A percentile compares a stretch with the other conserved stretches of the same genome.
These are phyloP conservation scores for Neostethus bicornis DNA, from an alignment of 2,797 vertebrate species.

Conservation along the genomic window DNA sequence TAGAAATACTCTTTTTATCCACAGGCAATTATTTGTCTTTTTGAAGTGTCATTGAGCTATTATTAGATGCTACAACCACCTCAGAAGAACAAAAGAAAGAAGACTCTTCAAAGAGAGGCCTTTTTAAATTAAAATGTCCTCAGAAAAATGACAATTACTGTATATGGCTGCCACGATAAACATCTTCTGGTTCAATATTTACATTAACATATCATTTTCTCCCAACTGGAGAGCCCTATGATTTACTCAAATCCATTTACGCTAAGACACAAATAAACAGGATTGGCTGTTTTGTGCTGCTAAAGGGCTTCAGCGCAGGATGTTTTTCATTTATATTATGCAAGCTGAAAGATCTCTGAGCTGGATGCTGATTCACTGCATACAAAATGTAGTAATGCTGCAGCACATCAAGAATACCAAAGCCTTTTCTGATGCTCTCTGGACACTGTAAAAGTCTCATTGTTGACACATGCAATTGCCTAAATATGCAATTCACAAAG, in stretches of 20 bases:
- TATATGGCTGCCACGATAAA: constrained; percentile 6
- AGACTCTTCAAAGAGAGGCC: not conserved
- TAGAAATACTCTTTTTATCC: constrained; percentile 22
- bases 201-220: constrained; percentile 1
- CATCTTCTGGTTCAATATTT: constrained; percentile 20
- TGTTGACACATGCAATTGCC: constrained; percentile 3
- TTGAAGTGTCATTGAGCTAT: constrained; percentile 31
- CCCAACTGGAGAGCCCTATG: not conserved
- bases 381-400: not conserved
- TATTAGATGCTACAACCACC: constrained; percentile 36
- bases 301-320: not conserved
- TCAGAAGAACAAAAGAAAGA: constrained; percentile 10
- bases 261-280: not conserved
- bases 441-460: not conserved
- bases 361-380: constrained; percentile 8
- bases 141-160: constrained; percentile 2
- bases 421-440: not conserved
- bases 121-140: constrained; percentile 4
- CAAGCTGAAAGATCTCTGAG: constrained; percentile 10
- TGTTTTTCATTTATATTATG: constrained; percentile 21
- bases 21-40: constrained; percentile 12
- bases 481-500: too few relatives aligned
- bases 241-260: not conserved
- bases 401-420: not conserved
- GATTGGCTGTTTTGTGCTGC: not conserved